Percentiles rank a stretch among this genome's conserved stretches.
Conservation (phyloP, 2,888 invertebrate genomes). For the Caenorhabditis sp. region DNA sequence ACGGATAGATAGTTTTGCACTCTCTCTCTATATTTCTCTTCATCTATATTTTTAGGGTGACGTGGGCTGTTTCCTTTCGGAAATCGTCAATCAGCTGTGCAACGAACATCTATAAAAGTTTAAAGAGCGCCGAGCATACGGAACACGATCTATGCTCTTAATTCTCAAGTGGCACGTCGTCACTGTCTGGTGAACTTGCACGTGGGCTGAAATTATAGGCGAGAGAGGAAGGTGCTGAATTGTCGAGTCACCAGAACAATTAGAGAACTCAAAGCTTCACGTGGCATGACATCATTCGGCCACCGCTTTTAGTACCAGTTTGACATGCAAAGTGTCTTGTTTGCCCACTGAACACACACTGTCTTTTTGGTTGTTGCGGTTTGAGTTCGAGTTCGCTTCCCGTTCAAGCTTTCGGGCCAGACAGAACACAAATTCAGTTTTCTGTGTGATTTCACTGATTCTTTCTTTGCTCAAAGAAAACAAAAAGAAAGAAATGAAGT, state of each 20-base stretch:
- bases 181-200: no score
- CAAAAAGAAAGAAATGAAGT: neutral
- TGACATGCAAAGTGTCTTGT: constrained; percentile 19
- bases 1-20: constrained; percentile 6
- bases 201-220: no score
- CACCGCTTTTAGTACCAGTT: neutral
- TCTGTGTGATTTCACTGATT: neutral
- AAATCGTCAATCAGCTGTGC: no score
- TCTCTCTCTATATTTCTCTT: neutral
- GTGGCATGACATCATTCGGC: neutral
- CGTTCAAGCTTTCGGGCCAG: no score
- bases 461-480: neutral
- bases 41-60: neutral
- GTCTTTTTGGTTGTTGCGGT: no score
- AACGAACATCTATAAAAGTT: no score
- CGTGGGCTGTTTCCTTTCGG: no score
- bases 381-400: no score
- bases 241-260: neutral
- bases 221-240: neutral
- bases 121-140: no score
- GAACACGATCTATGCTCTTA: no score
- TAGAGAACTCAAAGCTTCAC: neutral
- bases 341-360: no score
- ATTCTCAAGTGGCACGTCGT: no score
- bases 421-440: neutral